A percentile compares a stretch with the other conserved stretches of the same genome.
phyloP scores from a whole-genome alignment of 2,888 invertebrate species.

The Ophion obscuratus region DNA sequence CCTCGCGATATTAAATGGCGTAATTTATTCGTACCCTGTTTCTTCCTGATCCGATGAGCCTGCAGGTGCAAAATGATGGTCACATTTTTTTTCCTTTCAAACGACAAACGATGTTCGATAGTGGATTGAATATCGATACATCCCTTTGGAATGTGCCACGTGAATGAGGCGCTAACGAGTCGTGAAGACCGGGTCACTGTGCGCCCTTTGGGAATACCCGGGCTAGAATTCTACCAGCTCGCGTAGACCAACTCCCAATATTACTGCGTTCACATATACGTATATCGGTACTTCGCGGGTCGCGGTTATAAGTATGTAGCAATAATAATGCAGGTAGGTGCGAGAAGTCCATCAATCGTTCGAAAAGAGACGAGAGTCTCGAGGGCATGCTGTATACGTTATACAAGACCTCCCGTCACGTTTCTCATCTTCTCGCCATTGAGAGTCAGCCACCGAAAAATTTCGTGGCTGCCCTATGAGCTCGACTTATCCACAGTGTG shows the following conservation, averaged over 20 bases:
- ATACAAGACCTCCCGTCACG: constrained; percentile 81
- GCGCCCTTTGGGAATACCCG: constrained; percentile 19
- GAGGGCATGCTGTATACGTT: constrained; percentile 4
- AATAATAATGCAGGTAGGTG: constrained; percentile 75
- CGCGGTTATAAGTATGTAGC: constrained; percentile 48
- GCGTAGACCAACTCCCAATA: constrained; percentile 30
- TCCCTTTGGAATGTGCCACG: constrained; percentile 69
- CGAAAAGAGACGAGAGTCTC: constrained; percentile 52
- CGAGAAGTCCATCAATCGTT: constrained; percentile 82
- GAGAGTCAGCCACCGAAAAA: constrained; percentile 46
- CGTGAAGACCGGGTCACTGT: constrained; percentile 69
- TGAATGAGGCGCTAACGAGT: constrained; percentile 82
- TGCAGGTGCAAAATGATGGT: constrained; percentile 17
- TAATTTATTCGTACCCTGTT: not conserved
- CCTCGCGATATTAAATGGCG: not conserved
- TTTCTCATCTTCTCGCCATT: constrained; percentile 81
- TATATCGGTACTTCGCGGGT: constrained; percentile 58
- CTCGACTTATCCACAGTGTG: constrained; percentile 8
- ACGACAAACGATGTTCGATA: not conserved
- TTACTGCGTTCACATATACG: constrained; percentile 23
- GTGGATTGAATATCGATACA: constrained; percentile 4
- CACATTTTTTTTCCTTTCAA: not conserved
- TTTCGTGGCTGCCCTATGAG: constrained; percentile 9
- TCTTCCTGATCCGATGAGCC: not conserved
- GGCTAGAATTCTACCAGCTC: constrained; percentile 20